Conservation (phyloP, 2,113 vertebrate species). For the Vulpes lagopus region DNA sequence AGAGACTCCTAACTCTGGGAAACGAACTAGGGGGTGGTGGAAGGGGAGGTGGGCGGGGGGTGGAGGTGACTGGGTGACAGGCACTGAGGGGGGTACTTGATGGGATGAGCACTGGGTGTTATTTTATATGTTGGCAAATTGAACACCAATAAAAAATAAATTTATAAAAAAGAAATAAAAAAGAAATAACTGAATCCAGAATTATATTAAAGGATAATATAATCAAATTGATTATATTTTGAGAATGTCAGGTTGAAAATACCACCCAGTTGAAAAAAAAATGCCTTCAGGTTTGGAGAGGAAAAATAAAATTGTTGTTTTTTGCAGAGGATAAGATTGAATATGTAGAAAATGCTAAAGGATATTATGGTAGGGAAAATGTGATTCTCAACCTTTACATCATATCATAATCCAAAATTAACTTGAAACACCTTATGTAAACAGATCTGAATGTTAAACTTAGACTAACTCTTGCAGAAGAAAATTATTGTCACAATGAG, state of each 20-base stretch:
- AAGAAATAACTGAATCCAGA: background rate
- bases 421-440: background rate
- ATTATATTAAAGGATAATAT: background rate
- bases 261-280: background rate
- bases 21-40: too few relatives aligned
- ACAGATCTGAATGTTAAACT: background rate
- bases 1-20: too few relatives aligned
- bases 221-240: slow-evolving; percentile 16
- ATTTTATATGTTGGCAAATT: too few relatives aligned
- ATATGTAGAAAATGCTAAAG: background rate
- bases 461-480: background rate
- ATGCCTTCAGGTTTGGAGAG: background rate
- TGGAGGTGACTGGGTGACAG: too few relatives aligned
- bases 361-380: too few relatives aligned
- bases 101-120: too few relatives aligned
- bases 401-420: background rate
- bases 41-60: too few relatives aligned
- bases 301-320: background rate
- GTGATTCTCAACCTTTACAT: background rate
- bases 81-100: too few relatives aligned
- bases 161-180: too few relatives aligned
- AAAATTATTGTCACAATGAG: background rate
- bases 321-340: background rate
- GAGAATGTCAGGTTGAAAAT: background rate
- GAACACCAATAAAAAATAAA: too few relatives aligned